These are phyloP conservation scores for Lonchura striata DNA, from an alignment of 2,113 vertebrate genomes.

Conservation along the genomic window DNA sequence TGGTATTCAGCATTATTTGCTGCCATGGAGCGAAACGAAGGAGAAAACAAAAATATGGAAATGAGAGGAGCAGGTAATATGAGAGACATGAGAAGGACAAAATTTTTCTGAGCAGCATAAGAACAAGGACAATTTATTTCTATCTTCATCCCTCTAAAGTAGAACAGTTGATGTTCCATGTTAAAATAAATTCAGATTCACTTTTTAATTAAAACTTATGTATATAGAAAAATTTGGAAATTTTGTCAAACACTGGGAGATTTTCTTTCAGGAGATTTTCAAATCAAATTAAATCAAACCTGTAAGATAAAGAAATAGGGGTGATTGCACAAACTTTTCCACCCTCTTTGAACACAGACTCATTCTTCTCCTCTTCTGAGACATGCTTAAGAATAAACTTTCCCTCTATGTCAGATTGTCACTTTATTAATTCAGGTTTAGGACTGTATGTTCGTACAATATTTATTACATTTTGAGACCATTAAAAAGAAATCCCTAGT, in stretches of 20 bases:
- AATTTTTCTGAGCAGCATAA: background rate
- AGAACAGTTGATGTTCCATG: background rate
- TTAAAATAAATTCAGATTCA: background rate
- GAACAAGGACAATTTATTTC: background rate
- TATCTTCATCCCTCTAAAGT: background rate
- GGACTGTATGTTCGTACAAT: background rate
- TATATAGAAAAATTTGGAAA: background rate
- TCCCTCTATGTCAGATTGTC: background rate
- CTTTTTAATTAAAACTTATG: background rate
- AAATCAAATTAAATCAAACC: background rate
- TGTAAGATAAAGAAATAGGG: background rate
- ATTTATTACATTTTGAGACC: background rate
- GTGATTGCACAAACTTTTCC: background rate
- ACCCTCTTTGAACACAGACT: background rate
- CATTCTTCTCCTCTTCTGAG: background rate
- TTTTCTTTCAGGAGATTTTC: background rate
- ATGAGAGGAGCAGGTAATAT: background rate
- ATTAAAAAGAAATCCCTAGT: background rate
- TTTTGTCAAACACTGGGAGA: background rate
- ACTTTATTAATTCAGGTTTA: background rate
- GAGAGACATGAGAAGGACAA: slow-evolving; percentile 5
- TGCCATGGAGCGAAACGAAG: background rate
- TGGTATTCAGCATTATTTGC: slow-evolving; percentile 2
- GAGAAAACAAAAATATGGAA: slow-evolving; percentile 66
- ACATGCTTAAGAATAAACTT: background rate